These are phyloP conservation scores for Taurulus bubalis DNA, from an alignment of 2,113 vertebrate species.

Conservation along the genomic window DNA sequence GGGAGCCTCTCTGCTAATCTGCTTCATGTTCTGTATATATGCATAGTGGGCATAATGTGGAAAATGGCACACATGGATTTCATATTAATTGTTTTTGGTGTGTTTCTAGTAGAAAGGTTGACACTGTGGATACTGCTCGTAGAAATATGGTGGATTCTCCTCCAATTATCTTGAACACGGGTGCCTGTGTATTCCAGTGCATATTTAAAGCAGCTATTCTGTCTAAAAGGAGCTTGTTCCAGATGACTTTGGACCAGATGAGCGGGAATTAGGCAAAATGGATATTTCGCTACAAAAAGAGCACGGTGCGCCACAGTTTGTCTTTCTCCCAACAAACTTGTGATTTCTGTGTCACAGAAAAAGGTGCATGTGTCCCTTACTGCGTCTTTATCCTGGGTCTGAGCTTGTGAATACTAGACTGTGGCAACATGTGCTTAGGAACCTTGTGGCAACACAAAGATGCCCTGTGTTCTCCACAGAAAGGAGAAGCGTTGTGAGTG, in stretches of 20 bases:
- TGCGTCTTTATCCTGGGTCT: constrained; percentile 58
- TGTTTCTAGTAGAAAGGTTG: neutral
- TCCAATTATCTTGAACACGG: constrained; percentile 23
- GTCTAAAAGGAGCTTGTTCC: constrained; percentile 22
- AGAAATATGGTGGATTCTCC: constrained; percentile 5
- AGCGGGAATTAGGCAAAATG: constrained; percentile 31
- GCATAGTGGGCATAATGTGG: constrained; percentile 2
- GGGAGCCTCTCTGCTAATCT: constrained; percentile 47
- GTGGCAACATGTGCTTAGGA: constrained; percentile 39
- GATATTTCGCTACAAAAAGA: constrained; percentile 30
- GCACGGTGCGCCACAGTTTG: constrained; percentile 11
- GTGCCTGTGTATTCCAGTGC: constrained; percentile 18
- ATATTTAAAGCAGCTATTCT: constrained; percentile 26
- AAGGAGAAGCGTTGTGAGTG: constrained; percentile 62
- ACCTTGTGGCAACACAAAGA: constrained; percentile 69
- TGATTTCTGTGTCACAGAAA: constrained; percentile 34
- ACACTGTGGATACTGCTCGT: neutral
- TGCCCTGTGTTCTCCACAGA: constrained; percentile 65
- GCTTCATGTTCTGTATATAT: constrained; percentile 26
- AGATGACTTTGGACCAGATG: constrained; percentile 21
- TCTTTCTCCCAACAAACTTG: constrained; percentile 17
- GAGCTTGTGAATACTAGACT: constrained; percentile 48
- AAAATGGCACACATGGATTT: neutral
- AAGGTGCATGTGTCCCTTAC: constrained; percentile 36
- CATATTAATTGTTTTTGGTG: neutral